Conservation (phyloP, 2,888 invertebrate genomes). For the Laothoe populi region DNA sequence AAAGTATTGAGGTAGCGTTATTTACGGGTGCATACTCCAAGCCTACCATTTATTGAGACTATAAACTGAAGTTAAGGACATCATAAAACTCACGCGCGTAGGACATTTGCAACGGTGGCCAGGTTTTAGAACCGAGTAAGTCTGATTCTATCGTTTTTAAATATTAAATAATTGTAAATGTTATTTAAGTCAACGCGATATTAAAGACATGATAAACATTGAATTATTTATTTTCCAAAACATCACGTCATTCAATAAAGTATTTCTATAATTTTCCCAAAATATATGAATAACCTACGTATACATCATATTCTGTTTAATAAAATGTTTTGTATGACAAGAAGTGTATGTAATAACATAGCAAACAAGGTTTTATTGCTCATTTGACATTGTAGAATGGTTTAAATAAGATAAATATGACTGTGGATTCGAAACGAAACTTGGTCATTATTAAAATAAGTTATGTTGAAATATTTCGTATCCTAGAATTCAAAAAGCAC, state of each 20-base stretch:
- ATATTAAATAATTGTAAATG: background rate
- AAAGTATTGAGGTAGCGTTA: constrained; percentile 54
- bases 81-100: background rate
- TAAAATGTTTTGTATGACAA: too few species aligned
- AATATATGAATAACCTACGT: too few species aligned
- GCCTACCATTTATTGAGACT: constrained; percentile 55
- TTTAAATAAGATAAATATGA: background rate
- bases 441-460: too few species aligned
- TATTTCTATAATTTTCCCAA: too few species aligned
- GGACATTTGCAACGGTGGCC: background rate
- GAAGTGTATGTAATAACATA: background rate
- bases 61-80: background rate
- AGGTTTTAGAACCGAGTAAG: background rate
- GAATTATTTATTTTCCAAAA: too few species aligned
- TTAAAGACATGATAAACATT: background rate
- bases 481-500: too few species aligned
- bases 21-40: constrained; percentile 73
- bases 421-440: background rate
- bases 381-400: background rate
- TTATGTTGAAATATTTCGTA: too few species aligned
- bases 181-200: background rate
- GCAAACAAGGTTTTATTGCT: background rate
- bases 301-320: too few species aligned
- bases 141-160: background rate
- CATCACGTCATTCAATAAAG: too few species aligned